These are phyloP conservation scores for Priocnemis perturbator DNA, from an alignment of 2,888 invertebrate genomes.

Conservation along the genomic window DNA sequence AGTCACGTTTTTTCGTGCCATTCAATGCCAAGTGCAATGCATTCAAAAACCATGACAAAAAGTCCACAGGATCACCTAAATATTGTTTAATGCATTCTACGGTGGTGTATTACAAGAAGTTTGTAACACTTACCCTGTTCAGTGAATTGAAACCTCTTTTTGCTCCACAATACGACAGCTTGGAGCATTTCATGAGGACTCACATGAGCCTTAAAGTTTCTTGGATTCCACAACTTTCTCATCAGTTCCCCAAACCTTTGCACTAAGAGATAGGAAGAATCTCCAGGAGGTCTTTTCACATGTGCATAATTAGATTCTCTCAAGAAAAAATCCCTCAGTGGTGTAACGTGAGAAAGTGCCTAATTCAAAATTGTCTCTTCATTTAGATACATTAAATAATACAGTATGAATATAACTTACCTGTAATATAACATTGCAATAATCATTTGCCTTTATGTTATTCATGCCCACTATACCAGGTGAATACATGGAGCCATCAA, in stretches of 20 bases:
- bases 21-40: constrained; percentile 95
- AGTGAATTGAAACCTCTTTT: constrained; percentile 98
- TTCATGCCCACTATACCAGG: constrained; percentile 99
- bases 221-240: constrained; percentile 98
- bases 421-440: constrained; percentile 98
- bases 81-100: constrained; percentile 30
- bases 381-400: constrained; percentile 2
- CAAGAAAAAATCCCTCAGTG: constrained; percentile 95
- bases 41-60: constrained; percentile 98
- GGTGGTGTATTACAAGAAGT: background rate
- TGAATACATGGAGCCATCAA: constrained; percentile 96
- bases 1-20: constrained; percentile 90
- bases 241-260: constrained; percentile 96
- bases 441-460: constrained; percentile 99
- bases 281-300: constrained; percentile 95
- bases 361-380: constrained; percentile 72
- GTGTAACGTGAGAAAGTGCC: constrained; percentile 96
- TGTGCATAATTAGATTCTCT: constrained; percentile 94
- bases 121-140: constrained; percentile 85
- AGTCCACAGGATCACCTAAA: constrained; percentile 96
- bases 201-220: constrained; percentile 99
- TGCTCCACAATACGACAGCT: constrained; percentile 97
- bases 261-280: constrained; percentile 93
- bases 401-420: constrained; percentile 74
- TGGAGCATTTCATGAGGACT: constrained; percentile 99